These are phyloP conservation scores for Spilosoma lubricipeda DNA, from an alignment of 2,888 invertebrate genomes.

Conservation along the genomic window DNA sequence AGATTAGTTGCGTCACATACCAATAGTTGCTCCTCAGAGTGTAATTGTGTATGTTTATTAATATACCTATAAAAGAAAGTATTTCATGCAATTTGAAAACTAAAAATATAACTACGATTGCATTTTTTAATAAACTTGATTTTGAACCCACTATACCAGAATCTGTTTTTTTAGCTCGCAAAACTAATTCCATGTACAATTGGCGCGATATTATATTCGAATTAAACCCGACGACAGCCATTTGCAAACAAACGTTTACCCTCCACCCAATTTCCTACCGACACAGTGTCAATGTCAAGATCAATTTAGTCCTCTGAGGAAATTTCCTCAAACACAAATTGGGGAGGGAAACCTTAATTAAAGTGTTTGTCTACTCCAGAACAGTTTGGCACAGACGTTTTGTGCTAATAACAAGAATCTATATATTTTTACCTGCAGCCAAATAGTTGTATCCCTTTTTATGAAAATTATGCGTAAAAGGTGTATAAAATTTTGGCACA, in stretches of 20 bases:
- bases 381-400: conserved; percentile 31
- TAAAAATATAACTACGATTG: background rate
- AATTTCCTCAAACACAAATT: conserved; percentile 42
- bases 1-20: background rate
- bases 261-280: conserved; percentile 41
- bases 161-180: conserved; percentile 4
- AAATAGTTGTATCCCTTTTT: no score
- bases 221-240: conserved; percentile 22
- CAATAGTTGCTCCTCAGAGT: background rate
- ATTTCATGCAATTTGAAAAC: background rate
- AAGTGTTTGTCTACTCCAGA: conserved; percentile 43
- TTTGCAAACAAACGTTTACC: conserved; percentile 32
- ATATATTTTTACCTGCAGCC: no score
- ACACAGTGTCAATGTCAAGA: conserved; percentile 54
- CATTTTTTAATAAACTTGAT: background rate
- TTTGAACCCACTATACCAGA: background rate
- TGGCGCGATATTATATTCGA: conserved; percentile 26
- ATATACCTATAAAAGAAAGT: background rate
- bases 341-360: conserved; percentile 43
- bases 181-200: conserved; percentile 28
- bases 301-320: conserved; percentile 30
- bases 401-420: conserved; percentile 12
- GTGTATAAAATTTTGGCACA: no score
- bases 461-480: no score
- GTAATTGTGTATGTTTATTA: background rate